Conservation (phyloP, 2,797 vertebrate species). For the Threskiornis aethiopicus region DNA sequence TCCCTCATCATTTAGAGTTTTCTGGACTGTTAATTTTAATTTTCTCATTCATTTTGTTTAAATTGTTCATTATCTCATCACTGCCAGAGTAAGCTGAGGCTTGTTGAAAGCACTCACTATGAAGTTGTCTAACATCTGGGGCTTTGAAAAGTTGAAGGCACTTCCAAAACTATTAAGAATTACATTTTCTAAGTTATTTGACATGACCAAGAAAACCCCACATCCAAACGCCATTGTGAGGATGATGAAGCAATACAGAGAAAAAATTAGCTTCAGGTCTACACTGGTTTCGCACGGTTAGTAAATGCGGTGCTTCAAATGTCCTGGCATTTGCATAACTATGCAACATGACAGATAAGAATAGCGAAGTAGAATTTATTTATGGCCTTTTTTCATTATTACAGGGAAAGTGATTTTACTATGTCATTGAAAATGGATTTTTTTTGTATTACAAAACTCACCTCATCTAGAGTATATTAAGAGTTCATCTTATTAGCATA, state of each 20-base stretch:
- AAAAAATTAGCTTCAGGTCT: background rate
- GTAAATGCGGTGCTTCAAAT: background rate
- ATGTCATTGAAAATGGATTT: background rate
- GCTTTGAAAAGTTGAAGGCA: conserved; percentile 1
- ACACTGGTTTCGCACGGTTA: background rate
- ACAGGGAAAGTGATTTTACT: background rate
- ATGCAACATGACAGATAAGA: background rate
- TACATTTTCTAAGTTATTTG: background rate
- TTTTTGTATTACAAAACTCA: background rate
- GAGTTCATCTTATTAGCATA: background rate
- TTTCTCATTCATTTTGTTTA: conserved; percentile 46
- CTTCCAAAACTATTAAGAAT: background rate
- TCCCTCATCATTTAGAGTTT: conserved; percentile 41
- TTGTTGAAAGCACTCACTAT: conserved; percentile 15
- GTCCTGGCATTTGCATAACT: background rate
- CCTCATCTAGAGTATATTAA: background rate
- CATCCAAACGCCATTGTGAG: background rate
- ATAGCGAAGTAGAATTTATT: background rate
- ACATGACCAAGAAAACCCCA: background rate
- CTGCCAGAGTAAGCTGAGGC: background rate
- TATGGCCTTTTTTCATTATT: background rate
- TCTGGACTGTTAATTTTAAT: conserved; percentile 61
- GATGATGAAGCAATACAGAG: background rate
- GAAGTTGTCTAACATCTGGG: conserved; percentile 26
- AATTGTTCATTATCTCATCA: conserved; percentile 48